Base-by-base conservation (phyloP, 2,113 vertebrate genomes). In the Merops nubicus region DNA sequence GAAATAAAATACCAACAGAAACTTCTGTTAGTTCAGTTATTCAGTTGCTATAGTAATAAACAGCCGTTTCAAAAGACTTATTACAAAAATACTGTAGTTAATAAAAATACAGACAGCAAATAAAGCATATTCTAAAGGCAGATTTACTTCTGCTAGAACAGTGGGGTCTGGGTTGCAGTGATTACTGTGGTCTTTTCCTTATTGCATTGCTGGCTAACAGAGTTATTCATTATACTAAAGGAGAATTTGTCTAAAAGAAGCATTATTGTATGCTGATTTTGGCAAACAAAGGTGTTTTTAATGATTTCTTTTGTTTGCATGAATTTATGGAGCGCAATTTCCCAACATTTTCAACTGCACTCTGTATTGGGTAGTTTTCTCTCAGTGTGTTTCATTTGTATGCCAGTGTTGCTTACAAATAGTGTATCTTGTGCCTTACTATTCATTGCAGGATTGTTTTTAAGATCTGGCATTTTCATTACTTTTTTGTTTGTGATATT, bases 401-500 rank as follows among this genome's bases (percentile, higher is more conserved):
- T 47, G 48, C 29, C 53, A 34, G 31, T 29, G 56, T 64, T 93
- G 43, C 89, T 57, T 84, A 40, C 56, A 76, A 74, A 67, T 36
- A 75, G n/a, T 53, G 0, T 75, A 18, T 76, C 92, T 93, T 73
- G 56, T 59, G 48, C 38, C 67, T 70, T 74, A 11, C 57, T 69
- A 43, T 60, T 87, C 92, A 38, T 67, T 96, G 19, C 34, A 40
- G 43, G 28, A 21, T 77, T 86, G 76, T 72, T 93, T 43, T 43
- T 77, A 86, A 96, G 38, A 70, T 93, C 56, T 28, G 80, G 50
- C 48, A 50, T 94, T 90, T 95, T 74, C 70, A 67, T 60, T 34
- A n/a, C 33, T 54, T 84, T 64, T 81, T 54, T 40, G 6, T 68
- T 13, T 15, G 3, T 29, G 10, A 36, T 18, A 5, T 21, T 29